phyloP scores from a whole-genome alignment of 2,888 invertebrate genomes.

The Campopleginae sp. region DNA sequence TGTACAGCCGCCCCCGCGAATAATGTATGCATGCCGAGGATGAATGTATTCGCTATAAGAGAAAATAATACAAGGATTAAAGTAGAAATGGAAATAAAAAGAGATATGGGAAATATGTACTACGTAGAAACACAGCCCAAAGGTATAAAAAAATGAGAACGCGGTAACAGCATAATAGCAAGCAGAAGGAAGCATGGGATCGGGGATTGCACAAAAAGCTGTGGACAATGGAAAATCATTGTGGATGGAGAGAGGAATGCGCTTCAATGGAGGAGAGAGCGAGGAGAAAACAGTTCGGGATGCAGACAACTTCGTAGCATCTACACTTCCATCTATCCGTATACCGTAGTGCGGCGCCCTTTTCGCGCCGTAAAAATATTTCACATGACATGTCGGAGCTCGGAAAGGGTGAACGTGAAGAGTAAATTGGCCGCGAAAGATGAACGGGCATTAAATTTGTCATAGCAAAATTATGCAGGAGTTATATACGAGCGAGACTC shows the following conservation, averaged over 20 bases:
- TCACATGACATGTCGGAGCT: constrained; percentile 45
- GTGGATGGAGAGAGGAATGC: constrained; percentile 26
- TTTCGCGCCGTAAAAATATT: constrained; percentile 66
- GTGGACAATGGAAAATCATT: constrained; percentile 59
- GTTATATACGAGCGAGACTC: constrained; percentile 65
- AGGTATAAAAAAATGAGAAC: constrained; percentile 23
- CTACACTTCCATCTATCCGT: constrained; percentile 3
- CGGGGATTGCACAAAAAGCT: constrained; percentile 50
- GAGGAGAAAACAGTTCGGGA: constrained; percentile 10
- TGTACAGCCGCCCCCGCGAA: constrained; percentile 9
- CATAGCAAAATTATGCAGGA: constrained; percentile 65
- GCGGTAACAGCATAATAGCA: constrained; percentile 33
- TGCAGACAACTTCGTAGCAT: constrained; percentile 37
- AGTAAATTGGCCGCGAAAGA: constrained; percentile 67
- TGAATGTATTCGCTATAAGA: neutral
- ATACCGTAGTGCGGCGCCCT: constrained; percentile 2
- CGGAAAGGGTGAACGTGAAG: constrained; percentile 19
- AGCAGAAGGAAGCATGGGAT: constrained; percentile 14
- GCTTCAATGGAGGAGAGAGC: neutral
- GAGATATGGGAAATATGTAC: constrained; percentile 14
- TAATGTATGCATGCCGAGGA: neutral
- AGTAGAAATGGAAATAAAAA: constrained; percentile 20
- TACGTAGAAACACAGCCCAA: constrained; percentile 12
- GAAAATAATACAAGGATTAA: constrained; percentile 27
- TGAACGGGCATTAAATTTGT: constrained; percentile 68